Evolutionary conservation across 2,113 vertebrate species (phyloP), one percentile per base, ranked within the genome.

Genomic region (Nestor notabilis): DNA sequence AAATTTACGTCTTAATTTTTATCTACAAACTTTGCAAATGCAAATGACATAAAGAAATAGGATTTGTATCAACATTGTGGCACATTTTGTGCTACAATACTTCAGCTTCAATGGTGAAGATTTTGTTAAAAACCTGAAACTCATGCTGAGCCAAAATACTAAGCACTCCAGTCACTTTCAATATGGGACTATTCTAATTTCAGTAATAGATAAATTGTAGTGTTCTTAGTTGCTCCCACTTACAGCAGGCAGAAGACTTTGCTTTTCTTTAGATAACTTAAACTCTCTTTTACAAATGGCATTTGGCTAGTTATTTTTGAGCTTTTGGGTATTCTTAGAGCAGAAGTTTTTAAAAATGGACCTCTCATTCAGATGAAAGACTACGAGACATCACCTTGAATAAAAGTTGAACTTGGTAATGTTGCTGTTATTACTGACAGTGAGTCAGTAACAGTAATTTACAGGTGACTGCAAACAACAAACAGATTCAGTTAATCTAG

Each of bases 61-160:
- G 61, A 72, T 17, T 83, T 69, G 8, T 72, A 37, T 69, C 56
- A 78, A 86, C 7, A 63, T 23, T 65, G 33, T 33, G 64, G 58
- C 25, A 28, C 28, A 17, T 56, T 89, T 90, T 87, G 61, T 78
- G 60, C 25, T 46, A 64, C 17, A 41, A 37, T 53, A 89, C 14
- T 75, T 85, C 79, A 41, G 72, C 46, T 60, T 74, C 80, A 65
- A 37, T 25, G 7, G 31, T 47, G 29, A 85, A 33, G 69, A 43
- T 79, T 92, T 93, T 92, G 10, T 78, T 83, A 68, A 60, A 66
- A 88, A 50, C 23, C 21, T 89, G 60, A 87, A 96, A 87, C 53
- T 72, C 39, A 61, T 46, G n/a, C 39, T 95, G 87, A 86, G 18
- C 29, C 85, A n/a, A 69, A 95, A 90, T 33, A 43, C 28, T 24